Evolutionary conservation across 2,888 invertebrate genomes (phyloP), one percentile per base, ranked within the genome.

Genomic region (Lysandra bellargus): DNA sequence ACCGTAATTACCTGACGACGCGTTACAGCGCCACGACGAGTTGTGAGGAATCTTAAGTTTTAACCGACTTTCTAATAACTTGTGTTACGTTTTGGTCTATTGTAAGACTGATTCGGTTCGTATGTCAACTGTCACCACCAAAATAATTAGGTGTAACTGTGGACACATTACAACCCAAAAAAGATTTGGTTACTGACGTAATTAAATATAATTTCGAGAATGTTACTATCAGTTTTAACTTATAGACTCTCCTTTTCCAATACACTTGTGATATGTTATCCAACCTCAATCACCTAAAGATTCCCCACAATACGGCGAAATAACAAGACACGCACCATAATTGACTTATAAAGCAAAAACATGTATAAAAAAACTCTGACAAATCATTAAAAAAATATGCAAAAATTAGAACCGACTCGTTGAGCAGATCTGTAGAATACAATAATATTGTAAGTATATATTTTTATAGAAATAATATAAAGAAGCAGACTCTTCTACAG

Each of bases 1-100:
- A 93, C 90, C 89, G 88, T 91, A 90, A 88, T 89, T 88, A 91
- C 87, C 88, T 88, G 88, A 91, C 85, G 90, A 90, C 89, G 87
- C 87, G 87, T 83, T 89, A 89, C 88, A 88, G 87, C 89, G 87
- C 86, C 86, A 85, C 79, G 88, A 87, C 80, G 81, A 81, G 82
- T 87, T 88, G 88, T 84, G 83, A 84, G 80, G 80, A 82, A 81
- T 77, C 60, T 77, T 40, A 44, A 6, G 12, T 9, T n/a, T 30
- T 33, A 77, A 72, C 79, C 44, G 53, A 73, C 23, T 61, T 53
- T 5, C 5, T 64, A 7, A 40, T 9, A 49, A 12, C 2, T 49
- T 49, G 9, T 9, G 49, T 49, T 49, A 49, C 0, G 49, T 49
- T 49, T 12, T 49, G 9, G 49, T 49, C 9, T 49, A 12, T 49